A percentile compares a stretch with the other conserved stretches of the same genome.
Conservation (phyloP, 2,113 vertebrate species). For the Cromileptes altivelis region DNA sequence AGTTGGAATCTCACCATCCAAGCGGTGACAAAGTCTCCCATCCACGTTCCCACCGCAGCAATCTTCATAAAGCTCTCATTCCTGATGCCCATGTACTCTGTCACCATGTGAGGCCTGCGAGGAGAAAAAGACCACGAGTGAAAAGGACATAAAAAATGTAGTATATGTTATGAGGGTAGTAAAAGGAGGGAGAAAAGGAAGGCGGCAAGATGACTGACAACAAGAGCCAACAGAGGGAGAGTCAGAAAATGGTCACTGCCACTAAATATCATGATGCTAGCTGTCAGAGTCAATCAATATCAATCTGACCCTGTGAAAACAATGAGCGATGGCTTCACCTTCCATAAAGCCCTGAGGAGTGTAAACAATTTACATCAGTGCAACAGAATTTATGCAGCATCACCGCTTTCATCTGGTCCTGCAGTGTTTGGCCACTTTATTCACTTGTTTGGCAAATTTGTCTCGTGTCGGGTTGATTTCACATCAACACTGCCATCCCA, state of each 20-base stretch:
- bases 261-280: conserved; percentile 68
- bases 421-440: conserved; percentile 63
- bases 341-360: conserved; percentile 46
- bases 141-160: conserved; percentile 42
- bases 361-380: conserved; percentile 63
- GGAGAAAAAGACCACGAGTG: conserved; percentile 35
- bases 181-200: conserved; percentile 32
- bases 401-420: conserved; percentile 52
- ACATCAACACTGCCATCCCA: conserved; percentile 38
- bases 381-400: conserved; percentile 50
- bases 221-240: conserved; percentile 23
- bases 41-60: conserved; percentile 98
- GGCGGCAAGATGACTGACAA: conserved; percentile 14
- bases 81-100: conserved; percentile 98
- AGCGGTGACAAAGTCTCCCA: conserved; percentile 99
- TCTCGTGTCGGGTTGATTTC: conserved; percentile 56
- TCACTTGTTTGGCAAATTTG: conserved; percentile 74
- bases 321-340: conserved; percentile 65
- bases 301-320: conserved; percentile 67
- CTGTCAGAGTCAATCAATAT: conserved; percentile 78
- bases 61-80: conserved; percentile 99
- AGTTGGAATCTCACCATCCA: conserved; percentile 94
- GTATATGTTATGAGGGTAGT: conserved; percentile 12
- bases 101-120: conserved; percentile 93
- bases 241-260: conserved; percentile 47